Conservation (phyloP, 2,797 vertebrate genomes). For the Gobionotothen gibberifrons region DNA sequence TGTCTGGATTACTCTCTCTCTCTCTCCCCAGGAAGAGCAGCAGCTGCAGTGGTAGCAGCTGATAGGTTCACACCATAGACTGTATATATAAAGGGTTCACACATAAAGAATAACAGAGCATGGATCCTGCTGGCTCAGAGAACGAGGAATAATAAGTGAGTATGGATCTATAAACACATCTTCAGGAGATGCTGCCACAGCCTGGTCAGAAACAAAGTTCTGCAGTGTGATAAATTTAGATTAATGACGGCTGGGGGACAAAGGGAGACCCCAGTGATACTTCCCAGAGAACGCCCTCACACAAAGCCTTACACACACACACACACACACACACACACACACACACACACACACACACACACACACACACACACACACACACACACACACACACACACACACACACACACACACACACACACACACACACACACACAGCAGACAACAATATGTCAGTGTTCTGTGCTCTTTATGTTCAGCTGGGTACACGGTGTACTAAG, state of each 20-base stretch:
- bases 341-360: too few species aligned
- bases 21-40: slow-evolving; percentile 5
- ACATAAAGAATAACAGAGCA: slow-evolving; percentile 14
- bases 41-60: slow-evolving; percentile 9
- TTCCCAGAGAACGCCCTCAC: not conserved
- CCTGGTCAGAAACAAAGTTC: slow-evolving; percentile 20
- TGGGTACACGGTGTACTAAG: slow-evolving; percentile 54
- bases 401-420: too few species aligned
- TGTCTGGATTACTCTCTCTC: not conserved
- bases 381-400: too few species aligned
- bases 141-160: slow-evolving; percentile 13
- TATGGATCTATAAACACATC: slow-evolving; percentile 12
- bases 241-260: not conserved
- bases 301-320: not conserved
- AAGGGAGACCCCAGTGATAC: not conserved
- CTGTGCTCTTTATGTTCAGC: slow-evolving; percentile 37
- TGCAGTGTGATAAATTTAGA: slow-evolving; percentile 35
- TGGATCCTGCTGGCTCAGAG: slow-evolving; percentile 26
- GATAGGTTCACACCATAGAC: not conserved
- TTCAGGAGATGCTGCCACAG: slow-evolving; percentile 1
- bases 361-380: too few species aligned
- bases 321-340: too few species aligned
- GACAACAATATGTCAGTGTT: slow-evolving; percentile 46
- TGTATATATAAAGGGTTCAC: too few species aligned
- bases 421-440: not conserved